phyloP scores from a whole-genome alignment of 2,797 vertebrate genomes.

The Coreius guichenoti region DNA sequence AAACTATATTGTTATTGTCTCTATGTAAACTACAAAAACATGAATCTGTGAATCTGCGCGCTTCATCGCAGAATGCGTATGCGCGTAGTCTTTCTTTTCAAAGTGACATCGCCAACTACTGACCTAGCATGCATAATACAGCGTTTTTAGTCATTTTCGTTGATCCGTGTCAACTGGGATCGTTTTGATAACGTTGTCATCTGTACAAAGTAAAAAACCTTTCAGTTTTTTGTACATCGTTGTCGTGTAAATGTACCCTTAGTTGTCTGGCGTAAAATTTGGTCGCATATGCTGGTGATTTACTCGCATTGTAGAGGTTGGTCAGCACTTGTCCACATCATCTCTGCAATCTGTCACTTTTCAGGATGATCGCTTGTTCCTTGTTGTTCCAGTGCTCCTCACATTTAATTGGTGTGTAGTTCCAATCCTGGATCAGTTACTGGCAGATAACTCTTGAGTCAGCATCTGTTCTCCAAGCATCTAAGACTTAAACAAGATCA shows the following conservation, averaged over 20 bases:
- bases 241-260: not conserved
- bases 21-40: too few relatives aligned
- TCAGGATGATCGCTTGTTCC: not conserved
- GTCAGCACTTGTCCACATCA: not conserved
- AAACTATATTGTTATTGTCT: too few relatives aligned
- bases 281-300: not conserved
- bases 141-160: too few relatives aligned
- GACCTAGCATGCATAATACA: too few relatives aligned
- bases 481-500: conserved; percentile 52
- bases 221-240: too few relatives aligned
- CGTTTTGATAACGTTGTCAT: too few relatives aligned
- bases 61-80: too few relatives aligned
- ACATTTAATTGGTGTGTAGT: not conserved
- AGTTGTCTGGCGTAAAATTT: not conserved
- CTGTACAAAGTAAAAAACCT: too few relatives aligned
- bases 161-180: too few relatives aligned
- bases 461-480: conserved; percentile 41
- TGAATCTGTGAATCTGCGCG: too few relatives aligned
- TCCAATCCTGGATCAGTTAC: conserved; percentile 19
- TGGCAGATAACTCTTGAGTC: conserved; percentile 39
- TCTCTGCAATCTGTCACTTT: not conserved
- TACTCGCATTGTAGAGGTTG: not conserved
- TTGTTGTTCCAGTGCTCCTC: not conserved
- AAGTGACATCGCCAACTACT: too few relatives aligned
- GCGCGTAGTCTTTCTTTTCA: too few relatives aligned